Conservation (phyloP, 2,888 invertebrate genomes). For the Zhuqinia jingwanae region DNA sequence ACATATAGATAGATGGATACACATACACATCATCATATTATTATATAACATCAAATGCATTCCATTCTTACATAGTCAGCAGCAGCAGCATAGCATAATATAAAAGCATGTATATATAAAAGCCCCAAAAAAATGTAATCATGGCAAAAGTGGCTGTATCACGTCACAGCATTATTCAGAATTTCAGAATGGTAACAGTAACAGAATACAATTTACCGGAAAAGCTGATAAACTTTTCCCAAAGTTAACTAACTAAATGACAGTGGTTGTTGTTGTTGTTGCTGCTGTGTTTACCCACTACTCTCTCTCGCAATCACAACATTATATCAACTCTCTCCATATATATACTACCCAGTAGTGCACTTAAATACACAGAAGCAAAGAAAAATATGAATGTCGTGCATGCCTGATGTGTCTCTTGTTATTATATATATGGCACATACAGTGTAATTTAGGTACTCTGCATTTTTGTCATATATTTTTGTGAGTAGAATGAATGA, state of each 20-base stretch:
- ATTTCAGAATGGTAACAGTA: too few relatives aligned
- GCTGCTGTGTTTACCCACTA: conserved; percentile 1
- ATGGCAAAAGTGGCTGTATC: conserved; percentile 45
- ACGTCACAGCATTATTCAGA: conserved; percentile 42
- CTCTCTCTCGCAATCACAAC: conserved; percentile 44
- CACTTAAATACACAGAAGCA: neutral
- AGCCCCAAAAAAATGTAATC: conserved; percentile 32
- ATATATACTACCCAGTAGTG: neutral
- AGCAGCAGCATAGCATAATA: too few relatives aligned
- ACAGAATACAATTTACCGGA: conserved; percentile 50
- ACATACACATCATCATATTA: conserved; percentile 6
- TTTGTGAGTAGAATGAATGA: conserved; percentile 34
- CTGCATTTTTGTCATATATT: too few relatives aligned
- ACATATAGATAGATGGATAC: conserved; percentile 1
- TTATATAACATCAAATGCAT: neutral
- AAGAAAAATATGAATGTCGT: neutral
- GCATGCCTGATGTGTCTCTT: neutral
- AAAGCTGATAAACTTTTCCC: conserved; percentile 67
- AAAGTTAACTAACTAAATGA: conserved; percentile 54
- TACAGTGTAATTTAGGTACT: neutral
- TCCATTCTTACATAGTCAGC: conserved; percentile 34
- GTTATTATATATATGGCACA: neutral
- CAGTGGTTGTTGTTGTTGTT: neutral
- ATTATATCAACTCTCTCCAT: conserved; percentile 32
- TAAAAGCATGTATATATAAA: too few relatives aligned